A percentile compares a stretch with the other conserved stretches of the same genome.
Conservation (phyloP, 2,797 vertebrate genomes). For the Heterohyrax brucei region DNA sequence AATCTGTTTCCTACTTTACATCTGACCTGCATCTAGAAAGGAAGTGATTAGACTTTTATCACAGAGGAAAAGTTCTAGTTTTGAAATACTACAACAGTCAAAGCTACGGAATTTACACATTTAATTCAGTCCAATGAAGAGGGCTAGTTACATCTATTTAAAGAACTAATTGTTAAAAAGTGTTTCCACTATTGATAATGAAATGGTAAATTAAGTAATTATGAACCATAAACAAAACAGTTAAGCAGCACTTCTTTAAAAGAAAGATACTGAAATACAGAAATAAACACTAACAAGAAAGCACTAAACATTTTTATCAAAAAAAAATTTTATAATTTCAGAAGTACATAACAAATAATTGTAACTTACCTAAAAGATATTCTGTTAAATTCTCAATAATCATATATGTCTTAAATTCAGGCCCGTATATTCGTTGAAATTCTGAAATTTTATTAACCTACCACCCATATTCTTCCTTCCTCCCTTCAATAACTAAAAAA, state of each 20-base stretch:
- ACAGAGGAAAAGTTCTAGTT: constrained; percentile 15
- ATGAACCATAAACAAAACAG: constrained; percentile 27
- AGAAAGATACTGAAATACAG: constrained; percentile 5
- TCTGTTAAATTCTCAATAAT: background rate
- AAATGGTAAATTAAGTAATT: constrained; percentile 59
- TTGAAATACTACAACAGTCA: constrained; percentile 43
- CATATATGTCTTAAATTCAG: background rate
- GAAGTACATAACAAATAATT: background rate
- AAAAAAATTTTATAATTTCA: background rate
- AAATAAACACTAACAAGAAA: constrained; percentile 54
- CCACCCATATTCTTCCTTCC: background rate
- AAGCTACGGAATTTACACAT: constrained; percentile 42
- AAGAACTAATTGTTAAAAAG: constrained; percentile 15
- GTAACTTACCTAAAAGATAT: background rate
- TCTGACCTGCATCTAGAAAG: constrained; percentile 52
- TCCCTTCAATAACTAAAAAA: background rate
- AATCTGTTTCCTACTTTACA: constrained; percentile 49
- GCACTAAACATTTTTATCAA: constrained; percentile 32
- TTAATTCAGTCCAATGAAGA: constrained; percentile 39
- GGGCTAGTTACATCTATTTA: constrained; percentile 15
- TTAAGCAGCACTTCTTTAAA: background rate
- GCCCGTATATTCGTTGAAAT: background rate
- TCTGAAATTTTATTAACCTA: background rate
- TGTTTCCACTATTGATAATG: constrained; percentile 41
- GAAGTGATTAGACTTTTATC: constrained; percentile 61